Percentiles rank a stretch among this genome's conserved stretches.
Conservation (phyloP, 1,140 invertebrate species). For the Temnothorax curvispinosus region DNA sequence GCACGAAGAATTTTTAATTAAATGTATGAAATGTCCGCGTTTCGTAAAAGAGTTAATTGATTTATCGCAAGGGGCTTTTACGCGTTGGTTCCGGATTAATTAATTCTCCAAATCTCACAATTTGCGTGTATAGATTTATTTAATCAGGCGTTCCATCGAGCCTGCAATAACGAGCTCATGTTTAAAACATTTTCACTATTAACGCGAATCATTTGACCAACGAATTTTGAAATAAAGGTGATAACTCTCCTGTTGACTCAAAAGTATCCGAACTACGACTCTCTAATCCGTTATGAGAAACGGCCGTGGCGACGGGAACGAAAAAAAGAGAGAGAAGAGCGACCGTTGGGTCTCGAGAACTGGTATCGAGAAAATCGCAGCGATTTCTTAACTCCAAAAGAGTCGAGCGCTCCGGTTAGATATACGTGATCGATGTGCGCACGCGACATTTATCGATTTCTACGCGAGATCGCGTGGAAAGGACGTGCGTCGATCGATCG, state of each 20-base stretch:
- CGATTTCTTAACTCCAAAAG: slow-evolving; percentile 73
- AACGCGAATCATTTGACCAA: slow-evolving; percentile 15
- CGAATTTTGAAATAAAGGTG: slow-evolving; percentile 38
- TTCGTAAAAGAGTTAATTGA: background rate
- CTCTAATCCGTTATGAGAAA: slow-evolving; percentile 63
- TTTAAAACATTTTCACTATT: slow-evolving; percentile 32
- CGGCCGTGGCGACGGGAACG: background rate
- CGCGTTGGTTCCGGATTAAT: background rate
- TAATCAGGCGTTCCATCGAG: background rate
- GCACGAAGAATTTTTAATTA: background rate
- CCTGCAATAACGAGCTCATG: slow-evolving; percentile 9
- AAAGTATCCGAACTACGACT: background rate
- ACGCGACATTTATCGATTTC: slow-evolving; percentile 72
- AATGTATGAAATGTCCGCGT: background rate
- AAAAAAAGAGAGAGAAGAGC: slow-evolving; percentile 17
- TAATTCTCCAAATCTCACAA: slow-evolving; percentile 14
- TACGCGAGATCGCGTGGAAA: slow-evolving; percentile 62
- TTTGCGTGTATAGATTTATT: slow-evolving; percentile 12
- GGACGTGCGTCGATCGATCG: slow-evolving; percentile 63
- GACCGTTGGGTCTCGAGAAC: slow-evolving; percentile 21
- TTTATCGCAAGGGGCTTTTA: background rate
- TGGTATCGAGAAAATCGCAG: slow-evolving; percentile 48
- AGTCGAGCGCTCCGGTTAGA: slow-evolving; percentile 67
- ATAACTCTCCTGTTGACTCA: background rate
- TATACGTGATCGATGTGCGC: slow-evolving; percentile 71